phyloP scores from a whole-genome alignment of 2,113 vertebrate species.

The Anas platyrhynchos region DNA sequence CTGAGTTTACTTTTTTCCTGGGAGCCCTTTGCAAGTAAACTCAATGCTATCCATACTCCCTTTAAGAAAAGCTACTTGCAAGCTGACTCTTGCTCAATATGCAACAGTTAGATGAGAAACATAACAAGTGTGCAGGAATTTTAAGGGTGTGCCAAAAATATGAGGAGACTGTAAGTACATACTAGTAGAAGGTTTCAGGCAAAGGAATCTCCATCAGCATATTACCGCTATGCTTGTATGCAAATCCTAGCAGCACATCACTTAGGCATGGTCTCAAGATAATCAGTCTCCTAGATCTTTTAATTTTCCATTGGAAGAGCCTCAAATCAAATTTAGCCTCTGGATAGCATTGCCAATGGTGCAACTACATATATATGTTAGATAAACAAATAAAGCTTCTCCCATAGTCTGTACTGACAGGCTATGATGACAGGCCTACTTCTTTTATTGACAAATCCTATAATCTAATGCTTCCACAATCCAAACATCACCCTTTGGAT shows the following conservation, averaged over 20 bases:
- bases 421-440: not conserved
- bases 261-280: not conserved
- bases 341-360: not conserved
- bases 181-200: not conserved
- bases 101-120: not conserved
- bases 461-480: not conserved
- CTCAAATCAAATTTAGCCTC: not conserved
- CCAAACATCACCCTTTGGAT: not conserved
- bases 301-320: not conserved
- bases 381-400: constrained; percentile 11
- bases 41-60: not conserved
- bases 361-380: not conserved
- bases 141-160: not conserved
- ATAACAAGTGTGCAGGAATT: not conserved
- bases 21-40: not conserved
- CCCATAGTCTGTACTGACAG: not conserved
- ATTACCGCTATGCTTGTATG: not conserved
- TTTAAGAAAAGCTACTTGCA: not conserved
- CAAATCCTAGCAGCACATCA: not conserved
- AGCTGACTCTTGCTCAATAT: not conserved
- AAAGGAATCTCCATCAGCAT: not conserved
- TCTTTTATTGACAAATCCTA: not conserved
- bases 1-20: not conserved
- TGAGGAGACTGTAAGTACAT: not conserved
- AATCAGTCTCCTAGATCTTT: not conserved